Base-by-base conservation (phyloP, 2,113 vertebrate genomes). In the Probosciger aterrimus region DNA sequence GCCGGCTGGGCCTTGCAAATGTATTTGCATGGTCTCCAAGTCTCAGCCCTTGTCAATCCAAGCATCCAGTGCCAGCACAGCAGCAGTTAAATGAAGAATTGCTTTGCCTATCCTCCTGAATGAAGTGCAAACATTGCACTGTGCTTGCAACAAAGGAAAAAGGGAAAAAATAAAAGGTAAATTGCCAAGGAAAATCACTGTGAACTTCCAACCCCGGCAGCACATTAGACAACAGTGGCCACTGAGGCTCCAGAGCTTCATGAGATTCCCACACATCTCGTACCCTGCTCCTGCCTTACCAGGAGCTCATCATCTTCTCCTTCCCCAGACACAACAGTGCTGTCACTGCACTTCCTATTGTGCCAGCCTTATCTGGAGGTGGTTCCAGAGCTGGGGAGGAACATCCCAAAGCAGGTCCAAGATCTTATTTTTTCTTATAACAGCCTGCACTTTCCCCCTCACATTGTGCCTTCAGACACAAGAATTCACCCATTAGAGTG, bases 211-310 rank as follows among this genome's bases (percentile, higher is more conserved):
- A 4, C 5, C 24, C 28, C 41, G 1, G 3, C 59, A 67, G 55
- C 43, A 63, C 31, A 18, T 41, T 59, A 59, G 57, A 23, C 23
- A 16, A 35, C 37, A 77, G 16, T 0, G 0, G 2, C 41, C 3
- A 5, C 10, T 44, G 43, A 46, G 10, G 12, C 27, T 78, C 11
- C 74, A 78, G 77, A 63, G 23, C 39, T 63, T 33, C 22, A 1
- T 5, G 39, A 43, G 28, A 1, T 3, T 23, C 27, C 16, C 4
- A 13, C 16, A 25, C 1, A 2, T 17, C 27, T 64, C 0, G 0
- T 2, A 10, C 9, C 13, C 27, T 71, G 14, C 23, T 81, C 20
- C 50, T 78, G 31, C 17, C 18, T 24, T 23, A 7, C 11, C 53
- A 20, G 31, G 41, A 82, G 17, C 17, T 78, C 43, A 49, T 55